phyloP scores from a whole-genome alignment of 2,113 vertebrate species.

The Halichoerus grypus region DNA sequence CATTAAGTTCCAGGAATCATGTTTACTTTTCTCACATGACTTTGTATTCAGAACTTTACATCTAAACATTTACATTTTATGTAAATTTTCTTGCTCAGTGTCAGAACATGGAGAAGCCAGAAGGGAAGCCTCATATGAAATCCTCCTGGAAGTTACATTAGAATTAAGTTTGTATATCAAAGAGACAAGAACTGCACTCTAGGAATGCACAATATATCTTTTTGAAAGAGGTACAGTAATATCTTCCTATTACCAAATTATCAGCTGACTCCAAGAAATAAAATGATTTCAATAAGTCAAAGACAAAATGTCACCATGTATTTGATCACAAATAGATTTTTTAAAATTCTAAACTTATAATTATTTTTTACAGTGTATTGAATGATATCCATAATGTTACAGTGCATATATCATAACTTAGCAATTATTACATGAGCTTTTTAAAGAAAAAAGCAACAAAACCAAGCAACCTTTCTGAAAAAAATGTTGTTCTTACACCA shows the following conservation, averaged over 20 bases:
- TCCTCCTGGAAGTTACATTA: background rate
- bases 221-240: background rate
- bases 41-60: conserved; percentile 4
- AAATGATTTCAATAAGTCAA: background rate
- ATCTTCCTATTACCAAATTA: background rate
- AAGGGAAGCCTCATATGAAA: background rate
- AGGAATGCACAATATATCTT: background rate
- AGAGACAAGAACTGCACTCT: background rate
- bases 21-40: background rate
- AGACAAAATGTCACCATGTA: background rate
- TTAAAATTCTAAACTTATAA: background rate
- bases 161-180: background rate
- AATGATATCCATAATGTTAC: background rate
- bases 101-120: background rate
- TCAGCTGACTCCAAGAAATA: background rate
- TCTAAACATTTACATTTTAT: background rate
- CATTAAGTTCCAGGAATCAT: background rate
- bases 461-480: background rate
- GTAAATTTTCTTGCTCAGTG: conserved; percentile 3
- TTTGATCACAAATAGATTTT: background rate
- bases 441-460: background rate
- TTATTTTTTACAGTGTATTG: background rate
- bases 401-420: background rate
- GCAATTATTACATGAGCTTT: background rate
- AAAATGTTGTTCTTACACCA: background rate